These are phyloP conservation scores for Sternotherus odoratus DNA, from an alignment of 2,797 vertebrate genomes.

Conservation along the genomic window DNA sequence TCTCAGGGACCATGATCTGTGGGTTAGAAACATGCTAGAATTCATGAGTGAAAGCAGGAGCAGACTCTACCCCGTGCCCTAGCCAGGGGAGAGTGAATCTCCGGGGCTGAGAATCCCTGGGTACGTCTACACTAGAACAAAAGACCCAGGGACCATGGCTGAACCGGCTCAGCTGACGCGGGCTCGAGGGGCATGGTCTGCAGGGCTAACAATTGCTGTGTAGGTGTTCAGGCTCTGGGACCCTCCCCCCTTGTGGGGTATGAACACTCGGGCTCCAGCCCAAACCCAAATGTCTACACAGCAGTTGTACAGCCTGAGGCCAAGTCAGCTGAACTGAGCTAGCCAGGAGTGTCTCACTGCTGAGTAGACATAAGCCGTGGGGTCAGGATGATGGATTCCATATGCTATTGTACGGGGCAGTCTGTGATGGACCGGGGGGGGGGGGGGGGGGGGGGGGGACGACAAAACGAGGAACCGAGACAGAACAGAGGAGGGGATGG, in stretches of 20 bases:
- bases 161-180: neutral
- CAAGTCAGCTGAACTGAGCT: neutral
- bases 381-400: too few relatives aligned
- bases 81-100: neutral
- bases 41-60: neutral
- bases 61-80: neutral
- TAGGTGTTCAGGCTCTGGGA: neutral
- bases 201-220: neutral
- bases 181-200: fast-evolving
- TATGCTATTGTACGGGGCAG: too few relatives aligned
- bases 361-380: neutral
- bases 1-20: neutral
- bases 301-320: neutral
- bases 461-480: too few relatives aligned
- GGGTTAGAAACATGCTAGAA: neutral
- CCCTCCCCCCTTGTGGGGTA: neutral
- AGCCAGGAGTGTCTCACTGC: neutral
- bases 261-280: neutral
- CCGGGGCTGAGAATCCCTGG: neutral
- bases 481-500: neutral
- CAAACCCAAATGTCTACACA: neutral
- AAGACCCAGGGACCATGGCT: neutral
- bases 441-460: too few relatives aligned
- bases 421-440: too few relatives aligned
- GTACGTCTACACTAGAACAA: neutral